These are phyloP conservation scores for Hippocampus abdominalis DNA, from an alignment of 2,113 vertebrate genomes.

Conservation along the genomic window DNA sequence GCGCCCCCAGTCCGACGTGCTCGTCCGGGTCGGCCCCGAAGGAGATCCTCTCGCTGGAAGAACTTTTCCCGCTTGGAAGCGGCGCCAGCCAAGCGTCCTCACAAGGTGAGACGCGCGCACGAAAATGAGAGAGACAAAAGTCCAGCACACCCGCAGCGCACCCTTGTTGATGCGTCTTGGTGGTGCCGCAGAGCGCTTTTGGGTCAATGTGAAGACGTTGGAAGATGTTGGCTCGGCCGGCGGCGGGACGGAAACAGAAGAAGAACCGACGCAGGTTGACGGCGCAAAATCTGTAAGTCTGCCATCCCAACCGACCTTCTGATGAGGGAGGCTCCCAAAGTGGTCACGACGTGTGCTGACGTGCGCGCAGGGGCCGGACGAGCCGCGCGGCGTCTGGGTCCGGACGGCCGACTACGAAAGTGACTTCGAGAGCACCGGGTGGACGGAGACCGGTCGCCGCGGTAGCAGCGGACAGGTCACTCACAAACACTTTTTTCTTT, in stretches of 20 bases:
- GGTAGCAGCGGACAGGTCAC: background rate
- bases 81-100: slow-evolving; percentile 39
- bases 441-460: slow-evolving; percentile 22
- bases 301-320: background rate
- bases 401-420: slow-evolving; percentile 54
- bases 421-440: slow-evolving; percentile 69
- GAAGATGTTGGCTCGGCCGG: slow-evolving; percentile 74
- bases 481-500: too few relatives aligned
- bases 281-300: background rate
- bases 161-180: too few relatives aligned
- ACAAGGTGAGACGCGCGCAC: slow-evolving; percentile 57
- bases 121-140: slow-evolving; percentile 2
- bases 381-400: background rate
- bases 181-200: slow-evolving; percentile 72
- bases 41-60: slow-evolving; percentile 71
- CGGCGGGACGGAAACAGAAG: slow-evolving; percentile 12
- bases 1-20: slow-evolving; percentile 19
- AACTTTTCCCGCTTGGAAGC: slow-evolving; percentile 60
- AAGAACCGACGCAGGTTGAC: slow-evolving; percentile 23
- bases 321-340: background rate
- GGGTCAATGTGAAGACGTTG: slow-evolving; percentile 78
- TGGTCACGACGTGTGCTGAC: too few relatives aligned
- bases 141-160: too few relatives aligned
- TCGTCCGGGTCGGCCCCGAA: slow-evolving; percentile 42
- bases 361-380: background rate